Evolutionary conservation across 2,797 vertebrate species (phyloP).

Genomic region (Chelmon rostratus): DNA sequence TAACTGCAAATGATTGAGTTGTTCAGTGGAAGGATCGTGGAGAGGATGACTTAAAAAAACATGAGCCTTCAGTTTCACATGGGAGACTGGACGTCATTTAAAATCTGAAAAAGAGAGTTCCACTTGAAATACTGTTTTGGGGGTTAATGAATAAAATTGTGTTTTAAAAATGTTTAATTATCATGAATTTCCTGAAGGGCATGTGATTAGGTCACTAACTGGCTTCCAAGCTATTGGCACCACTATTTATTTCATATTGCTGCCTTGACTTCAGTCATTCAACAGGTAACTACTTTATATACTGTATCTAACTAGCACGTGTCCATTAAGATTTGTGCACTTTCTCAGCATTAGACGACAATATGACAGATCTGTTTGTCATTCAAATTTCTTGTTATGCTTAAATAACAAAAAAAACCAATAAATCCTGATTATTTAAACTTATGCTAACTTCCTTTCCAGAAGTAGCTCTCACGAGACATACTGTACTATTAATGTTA

Average conservation of each 20-base stretch:
- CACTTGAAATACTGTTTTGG: too few relatives aligned
- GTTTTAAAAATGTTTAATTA: neutral
- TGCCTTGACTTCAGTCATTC: neutral
- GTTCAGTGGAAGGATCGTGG: slow-evolving; percentile 58
- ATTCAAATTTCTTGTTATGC: neutral
- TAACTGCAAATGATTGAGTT: slow-evolving; percentile 70
- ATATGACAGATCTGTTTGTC: neutral
- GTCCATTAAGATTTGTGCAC: neutral
- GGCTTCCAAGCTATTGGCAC: slow-evolving; percentile 22
- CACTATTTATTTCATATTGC: slow-evolving; percentile 1
- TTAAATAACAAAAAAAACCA: neutral
- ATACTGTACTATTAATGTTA: too few relatives aligned
- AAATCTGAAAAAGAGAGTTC: too few relatives aligned
- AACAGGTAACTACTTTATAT: neutral
- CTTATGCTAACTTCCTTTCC: neutral
- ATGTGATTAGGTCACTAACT: slow-evolving; percentile 1
- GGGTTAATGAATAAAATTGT: neutral
- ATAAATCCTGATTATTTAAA: neutral
- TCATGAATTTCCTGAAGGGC: neutral
- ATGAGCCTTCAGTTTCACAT: slow-evolving; percentile 48
- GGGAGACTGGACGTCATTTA: too few relatives aligned
- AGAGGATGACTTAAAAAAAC: slow-evolving; percentile 34
- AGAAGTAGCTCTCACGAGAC: slow-evolving; percentile 10
- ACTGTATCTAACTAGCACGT: neutral
- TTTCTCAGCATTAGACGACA: slow-evolving; percentile 4